Evolutionary conservation across 2,888 invertebrate genomes (phyloP), one percentile per base, ranked within the genome.

Genomic region (Merodon equestris): DNA sequence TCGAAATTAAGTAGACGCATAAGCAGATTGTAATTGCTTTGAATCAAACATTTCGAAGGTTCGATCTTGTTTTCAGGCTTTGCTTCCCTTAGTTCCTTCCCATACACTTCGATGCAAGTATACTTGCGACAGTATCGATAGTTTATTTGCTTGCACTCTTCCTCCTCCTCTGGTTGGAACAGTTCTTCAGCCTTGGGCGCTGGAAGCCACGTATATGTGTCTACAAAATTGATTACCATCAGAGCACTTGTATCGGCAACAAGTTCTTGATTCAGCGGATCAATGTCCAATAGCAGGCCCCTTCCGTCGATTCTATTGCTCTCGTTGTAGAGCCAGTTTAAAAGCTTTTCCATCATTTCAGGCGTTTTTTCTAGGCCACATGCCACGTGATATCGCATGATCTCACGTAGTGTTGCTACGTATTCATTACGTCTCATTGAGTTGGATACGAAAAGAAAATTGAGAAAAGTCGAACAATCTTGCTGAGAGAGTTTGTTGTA

Each of bases 151-250:
- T 57, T 7, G 4, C 40, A 34, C 2, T 18, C 18, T n/a, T 36
- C 34, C 3, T 15, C 47, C 27, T 17, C 36, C 40, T 34, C 18
- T 0, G 27, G 9, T 27, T 12, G 12, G 9, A 40, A 9, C 7
- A 12, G 7, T 64, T 7, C 4, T 50, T 45, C 7, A 7, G 15
- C 50, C 47, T 2, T 82, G 82, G 7, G 66, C 7, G 27, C 7
- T 27, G 27, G 7, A 27, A n/a, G n/a, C n/a, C 27, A 27, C 7
- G 7, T 27, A 0, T 34, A 15, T 9, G 84, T 83, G 38, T 86
- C 84, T 1, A 87, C 68, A 36, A 87, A 88, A 72, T 87, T 88
- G 13, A 86, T 86, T 9, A 87, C 86, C 19, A 86, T 83, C 70
- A 88, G 84, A 9, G 85, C 84, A 71, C 85, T 84, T 0, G 87